Conservation (phyloP, 2,797 vertebrate genomes). For the Molossus molossus region DNA sequence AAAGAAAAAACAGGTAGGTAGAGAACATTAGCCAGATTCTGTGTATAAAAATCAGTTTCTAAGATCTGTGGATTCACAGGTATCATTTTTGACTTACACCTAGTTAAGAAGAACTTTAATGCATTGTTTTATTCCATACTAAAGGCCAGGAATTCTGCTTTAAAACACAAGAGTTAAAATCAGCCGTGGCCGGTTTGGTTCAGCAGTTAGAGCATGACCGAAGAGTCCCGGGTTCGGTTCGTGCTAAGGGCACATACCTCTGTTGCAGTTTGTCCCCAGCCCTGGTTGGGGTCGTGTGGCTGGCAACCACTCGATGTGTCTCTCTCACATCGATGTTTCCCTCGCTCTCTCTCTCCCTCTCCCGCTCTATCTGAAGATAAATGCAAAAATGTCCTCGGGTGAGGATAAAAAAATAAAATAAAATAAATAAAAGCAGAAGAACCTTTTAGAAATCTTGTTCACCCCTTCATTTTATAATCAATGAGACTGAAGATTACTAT, state of each 20-base stretch:
- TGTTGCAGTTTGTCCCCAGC: too few relatives aligned
- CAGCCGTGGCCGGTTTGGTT: neutral
- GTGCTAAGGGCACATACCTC: too few relatives aligned
- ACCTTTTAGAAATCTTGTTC: neutral
- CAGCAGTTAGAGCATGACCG: too few relatives aligned
- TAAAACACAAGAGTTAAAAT: neutral
- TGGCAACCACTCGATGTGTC: too few relatives aligned
- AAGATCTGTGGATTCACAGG: neutral
- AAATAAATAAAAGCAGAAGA: too few relatives aligned
- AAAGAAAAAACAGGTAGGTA: neutral
- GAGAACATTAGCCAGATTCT: neutral
- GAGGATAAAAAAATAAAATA: too few relatives aligned
- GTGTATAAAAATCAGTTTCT: neutral
- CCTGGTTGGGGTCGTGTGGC: too few relatives aligned
- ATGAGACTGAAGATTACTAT: neutral
- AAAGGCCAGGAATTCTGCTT: neutral
- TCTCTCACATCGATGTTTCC: too few relatives aligned
- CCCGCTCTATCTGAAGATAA: too few relatives aligned
- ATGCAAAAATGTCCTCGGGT: too few relatives aligned
- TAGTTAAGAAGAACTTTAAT: neutral
- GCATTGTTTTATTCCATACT: neutral
- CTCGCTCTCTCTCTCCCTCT: too few relatives aligned
- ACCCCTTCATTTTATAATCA: conserved; percentile 11
- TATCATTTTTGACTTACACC: neutral
- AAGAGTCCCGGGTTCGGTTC: too few relatives aligned